These are phyloP conservation scores for Pollenia labialis DNA, from an alignment of 2,888 invertebrate species.

Conservation along the genomic window DNA sequence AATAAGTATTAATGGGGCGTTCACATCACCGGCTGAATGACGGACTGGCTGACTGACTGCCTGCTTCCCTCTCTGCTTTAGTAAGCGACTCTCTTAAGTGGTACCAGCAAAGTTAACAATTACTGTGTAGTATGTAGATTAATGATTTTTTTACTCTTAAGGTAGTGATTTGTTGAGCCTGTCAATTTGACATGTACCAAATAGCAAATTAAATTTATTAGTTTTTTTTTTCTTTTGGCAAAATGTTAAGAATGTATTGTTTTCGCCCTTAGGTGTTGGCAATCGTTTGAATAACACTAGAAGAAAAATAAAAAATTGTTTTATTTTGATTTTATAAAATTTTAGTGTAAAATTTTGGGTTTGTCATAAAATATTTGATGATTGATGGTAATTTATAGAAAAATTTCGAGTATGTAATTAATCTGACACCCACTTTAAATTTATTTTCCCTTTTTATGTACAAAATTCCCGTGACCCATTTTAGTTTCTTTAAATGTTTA, in stretches of 20 bases:
- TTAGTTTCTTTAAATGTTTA: too few relatives aligned
- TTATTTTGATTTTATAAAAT: too few relatives aligned
- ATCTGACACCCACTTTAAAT: too few relatives aligned
- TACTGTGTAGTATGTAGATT: conserved; percentile 36
- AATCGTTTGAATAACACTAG: too few relatives aligned
- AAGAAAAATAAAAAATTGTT: too few relatives aligned
- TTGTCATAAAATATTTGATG: too few relatives aligned
- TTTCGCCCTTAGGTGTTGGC: conserved; percentile 16
- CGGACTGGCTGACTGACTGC: neutral
- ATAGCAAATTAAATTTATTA: conserved; percentile 30
- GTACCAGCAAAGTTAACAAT: conserved; percentile 4
- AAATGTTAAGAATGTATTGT: conserved; percentile 13
- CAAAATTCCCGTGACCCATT: too few relatives aligned
- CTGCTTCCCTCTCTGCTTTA: neutral
- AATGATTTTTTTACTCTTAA: conserved; percentile 11
- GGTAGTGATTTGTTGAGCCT: conserved; percentile 54
- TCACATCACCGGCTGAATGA: conserved; percentile 36
- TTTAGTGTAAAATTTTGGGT: too few relatives aligned
- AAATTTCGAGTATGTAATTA: too few relatives aligned
- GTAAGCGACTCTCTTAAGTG: conserved; percentile 3
- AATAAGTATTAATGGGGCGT: conserved; percentile 49
- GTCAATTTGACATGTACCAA: conserved; percentile 62
- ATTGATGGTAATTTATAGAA: too few relatives aligned
- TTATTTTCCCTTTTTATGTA: too few relatives aligned
- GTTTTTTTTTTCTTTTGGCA: neutral